Base-by-base conservation (phyloP, 2,797 vertebrate species). In the Bovichtus diacanthus region DNA sequence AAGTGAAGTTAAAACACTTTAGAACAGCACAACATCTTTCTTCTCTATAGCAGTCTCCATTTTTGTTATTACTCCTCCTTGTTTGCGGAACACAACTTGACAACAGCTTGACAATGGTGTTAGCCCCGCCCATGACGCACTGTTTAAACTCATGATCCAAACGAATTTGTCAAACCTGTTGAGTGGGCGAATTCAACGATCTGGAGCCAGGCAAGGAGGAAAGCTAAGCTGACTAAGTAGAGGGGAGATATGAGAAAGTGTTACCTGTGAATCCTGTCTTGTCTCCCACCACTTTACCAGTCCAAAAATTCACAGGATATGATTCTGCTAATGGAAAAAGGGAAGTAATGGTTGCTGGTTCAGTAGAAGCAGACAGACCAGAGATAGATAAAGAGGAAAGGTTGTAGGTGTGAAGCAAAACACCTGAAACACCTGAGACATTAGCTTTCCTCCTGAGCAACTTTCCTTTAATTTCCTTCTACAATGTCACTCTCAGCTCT, bases 401-500 rank as follows among this genome's bases (percentile, higher is more conserved):
- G 31, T 44, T 69, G 63, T 38, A 19, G 43, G 41, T 18, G 23
- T 55, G 39, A 68, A 46, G 21, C 11, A 15, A 38, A 75, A 67
- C 29, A 39, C 3, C 34, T 62, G 39, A 70, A 68, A 53, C 58
- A 77, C 61, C 43, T 69, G 44, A 55, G 34, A 64, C 59, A 18
- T 44, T 10, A 56, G 25, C 19, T 38, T 55, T 44, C 16, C 38
- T 53, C 46, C 18, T 41, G n/a, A 69, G 31, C 41, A n/a, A n/a
- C 49, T 58, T 70, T 47, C 53, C 56, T 77, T 54, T 62, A 50
- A 36, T 59, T 53, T 77, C 34, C 63, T 85, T 47, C 66, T 70
- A 27, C 73, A 58, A 71, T 78, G 58, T 78, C 68, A 70, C 68
- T 83, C 78, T 86, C 71, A 81, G 39, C 63, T 80, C 56, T 82